Conservation (phyloP, 2,888 invertebrate genomes). For the Phania funesta region DNA sequence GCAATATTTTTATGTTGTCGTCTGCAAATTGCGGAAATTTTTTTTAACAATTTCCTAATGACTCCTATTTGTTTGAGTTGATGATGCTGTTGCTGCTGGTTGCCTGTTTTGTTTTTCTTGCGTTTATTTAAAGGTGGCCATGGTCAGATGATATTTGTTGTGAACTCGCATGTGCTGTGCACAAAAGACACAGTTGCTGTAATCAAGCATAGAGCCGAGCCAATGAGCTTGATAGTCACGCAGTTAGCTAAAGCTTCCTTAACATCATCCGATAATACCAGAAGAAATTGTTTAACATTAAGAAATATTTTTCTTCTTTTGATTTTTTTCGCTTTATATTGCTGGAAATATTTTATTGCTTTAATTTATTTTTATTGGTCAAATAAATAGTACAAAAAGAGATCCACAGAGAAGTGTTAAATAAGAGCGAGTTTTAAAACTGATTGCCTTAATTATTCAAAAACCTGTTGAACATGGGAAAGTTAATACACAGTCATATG, state of each 20-base stretch:
- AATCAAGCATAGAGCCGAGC: slow-evolving; percentile 37
- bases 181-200: slow-evolving; percentile 31
- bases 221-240: slow-evolving; percentile 44
- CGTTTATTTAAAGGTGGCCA: slow-evolving; percentile 46
- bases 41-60: slow-evolving; percentile 68
- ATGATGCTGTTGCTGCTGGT: slow-evolving; percentile 32
- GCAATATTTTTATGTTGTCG: slow-evolving; percentile 29
- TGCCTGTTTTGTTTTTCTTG: neutral
- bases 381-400: neutral
- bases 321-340: neutral
- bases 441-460: neutral
- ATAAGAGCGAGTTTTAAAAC: neutral
- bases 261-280: slow-evolving; percentile 56
- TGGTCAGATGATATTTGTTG: slow-evolving; percentile 28
- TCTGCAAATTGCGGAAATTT: slow-evolving; percentile 64
- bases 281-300: slow-evolving; percentile 57
- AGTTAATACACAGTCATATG: neutral
- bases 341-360: slow-evolving; percentile 27
- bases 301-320: slow-evolving; percentile 46
- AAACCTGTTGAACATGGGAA: too few relatives aligned
- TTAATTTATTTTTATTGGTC: slow-evolving; percentile 7
- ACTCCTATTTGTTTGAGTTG: slow-evolving; percentile 66
- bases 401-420: neutral
- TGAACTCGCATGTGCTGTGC: slow-evolving; percentile 32
- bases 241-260: slow-evolving; percentile 54